Percentiles rank a stretch among this genome's conserved stretches.
These are phyloP conservation scores for Nasonovia ribisnigri DNA, from an alignment of 2,888 invertebrate species.

Conservation along the genomic window DNA sequence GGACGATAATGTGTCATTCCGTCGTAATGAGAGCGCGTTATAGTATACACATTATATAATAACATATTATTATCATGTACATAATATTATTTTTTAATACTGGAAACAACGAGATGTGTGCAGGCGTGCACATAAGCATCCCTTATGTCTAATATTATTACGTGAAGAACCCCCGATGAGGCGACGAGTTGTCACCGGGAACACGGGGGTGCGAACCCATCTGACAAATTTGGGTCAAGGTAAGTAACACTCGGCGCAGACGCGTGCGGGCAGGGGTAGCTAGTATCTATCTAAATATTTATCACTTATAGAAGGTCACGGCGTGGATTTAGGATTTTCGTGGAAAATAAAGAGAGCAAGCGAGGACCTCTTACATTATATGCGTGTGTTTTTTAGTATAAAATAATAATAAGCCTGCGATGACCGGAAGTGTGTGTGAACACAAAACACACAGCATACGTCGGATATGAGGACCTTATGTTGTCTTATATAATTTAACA, in stretches of 20 bases:
- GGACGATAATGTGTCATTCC: constrained; percentile 4
- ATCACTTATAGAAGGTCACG: neutral
- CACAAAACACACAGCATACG: neutral
- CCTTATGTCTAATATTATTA: constrained; percentile 2
- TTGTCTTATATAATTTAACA: neutral
- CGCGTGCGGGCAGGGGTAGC: neutral
- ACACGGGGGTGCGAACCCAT: constrained; percentile 26
- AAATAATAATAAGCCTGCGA: neutral
- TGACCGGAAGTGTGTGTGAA: constrained; percentile 16
- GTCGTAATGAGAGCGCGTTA: neutral
- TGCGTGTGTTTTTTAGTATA: neutral
- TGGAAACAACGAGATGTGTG: neutral
- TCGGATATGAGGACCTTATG: neutral
- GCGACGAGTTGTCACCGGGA: constrained; percentile 29
- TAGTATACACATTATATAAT: neutral
- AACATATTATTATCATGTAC: neutral
- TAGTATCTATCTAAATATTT: neutral
- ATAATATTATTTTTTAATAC: neutral
- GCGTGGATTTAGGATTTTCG: neutral
- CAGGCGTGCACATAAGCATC: neutral
- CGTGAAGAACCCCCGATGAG: constrained; percentile 45
- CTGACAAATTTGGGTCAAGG: constrained; percentile 59
- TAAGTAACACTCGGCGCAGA: neutral
- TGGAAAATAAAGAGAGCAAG: constrained; percentile 8
- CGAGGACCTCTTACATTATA: neutral